Percentiles rank a stretch among this genome's conserved stretches.
phyloP scores from a whole-genome alignment of 2,888 invertebrate genomes.

The Drosophila ezoana region DNA sequence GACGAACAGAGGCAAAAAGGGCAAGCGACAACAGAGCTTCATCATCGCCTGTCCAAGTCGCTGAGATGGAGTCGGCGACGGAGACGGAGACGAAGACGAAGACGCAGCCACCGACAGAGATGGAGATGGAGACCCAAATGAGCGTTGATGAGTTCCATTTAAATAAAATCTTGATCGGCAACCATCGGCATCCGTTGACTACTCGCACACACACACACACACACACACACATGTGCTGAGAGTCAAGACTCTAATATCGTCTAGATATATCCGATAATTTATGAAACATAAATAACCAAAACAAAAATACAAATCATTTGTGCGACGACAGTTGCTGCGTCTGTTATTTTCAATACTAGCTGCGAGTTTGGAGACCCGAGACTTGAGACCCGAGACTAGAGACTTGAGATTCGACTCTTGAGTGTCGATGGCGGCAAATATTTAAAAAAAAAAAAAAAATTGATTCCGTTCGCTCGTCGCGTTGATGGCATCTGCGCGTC shows the following conservation, averaged over 20 bases:
- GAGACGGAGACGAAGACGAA: slow-evolving; percentile 15
- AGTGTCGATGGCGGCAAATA: slow-evolving; percentile 43
- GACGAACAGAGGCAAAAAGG: slow-evolving; percentile 38
- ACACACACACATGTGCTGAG: slow-evolving; percentile 11
- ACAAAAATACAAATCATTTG: slow-evolving; percentile 84
- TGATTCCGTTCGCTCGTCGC: slow-evolving; percentile 63
- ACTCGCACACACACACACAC: slow-evolving; percentile 33
- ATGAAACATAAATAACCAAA: slow-evolving; percentile 84
- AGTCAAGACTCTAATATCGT: slow-evolving; percentile 32
- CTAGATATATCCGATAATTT: slow-evolving; percentile 83
- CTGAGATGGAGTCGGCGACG: not conserved
- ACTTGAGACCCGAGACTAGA: slow-evolving; percentile 6
- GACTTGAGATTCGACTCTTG: slow-evolving; percentile 4
- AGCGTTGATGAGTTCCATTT: slow-evolving; percentile 81
- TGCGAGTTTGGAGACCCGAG: slow-evolving; percentile 7
- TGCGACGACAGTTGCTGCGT: slow-evolving; percentile 82
- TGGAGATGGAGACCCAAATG: slow-evolving; percentile 64
- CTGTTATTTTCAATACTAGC: slow-evolving; percentile 54
- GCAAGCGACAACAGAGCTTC: slow-evolving; percentile 60
- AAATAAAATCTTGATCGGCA: slow-evolving; percentile 79
- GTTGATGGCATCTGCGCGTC: slow-evolving; percentile 60
- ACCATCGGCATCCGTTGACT: slow-evolving; percentile 60
- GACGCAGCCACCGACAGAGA: slow-evolving; percentile 17
- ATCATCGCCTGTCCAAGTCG: slow-evolving; percentile 58
- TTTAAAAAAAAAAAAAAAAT: slow-evolving; percentile 46